phyloP scores from a whole-genome alignment of 2,888 invertebrate species.

The Ormia ochracea region DNA sequence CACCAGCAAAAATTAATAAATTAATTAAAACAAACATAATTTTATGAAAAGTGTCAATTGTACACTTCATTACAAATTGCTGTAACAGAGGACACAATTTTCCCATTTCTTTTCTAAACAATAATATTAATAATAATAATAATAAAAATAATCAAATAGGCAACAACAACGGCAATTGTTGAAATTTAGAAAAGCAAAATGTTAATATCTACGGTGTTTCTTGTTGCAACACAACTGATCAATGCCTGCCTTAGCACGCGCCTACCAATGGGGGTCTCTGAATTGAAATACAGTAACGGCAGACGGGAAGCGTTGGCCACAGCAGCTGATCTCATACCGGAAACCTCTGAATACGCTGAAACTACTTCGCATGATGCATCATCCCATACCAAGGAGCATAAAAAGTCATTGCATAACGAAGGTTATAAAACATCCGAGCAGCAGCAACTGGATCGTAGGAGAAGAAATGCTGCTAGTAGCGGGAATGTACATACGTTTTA shows the following conservation, averaged over 20 bases:
- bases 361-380: slow-evolving; percentile 64
- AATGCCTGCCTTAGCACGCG: slow-evolving; percentile 71
- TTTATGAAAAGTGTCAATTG: slow-evolving; percentile 69
- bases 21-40: slow-evolving; percentile 18
- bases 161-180: slow-evolving; percentile 41
- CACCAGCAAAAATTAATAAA: not conserved
- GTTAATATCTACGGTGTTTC: slow-evolving; percentile 54
- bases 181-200: slow-evolving; percentile 35
- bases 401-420: not conserved
- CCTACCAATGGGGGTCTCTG: slow-evolving; percentile 76
- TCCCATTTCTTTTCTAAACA: not conserved
- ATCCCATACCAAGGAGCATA: slow-evolving; percentile 9
- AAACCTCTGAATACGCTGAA: slow-evolving; percentile 70
- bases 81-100: slow-evolving; percentile 5
- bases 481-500: slow-evolving; percentile 82
- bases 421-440: slow-evolving; percentile 4
- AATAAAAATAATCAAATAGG: slow-evolving; percentile 6
- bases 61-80: slow-evolving; percentile 61
- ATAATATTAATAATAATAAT: slow-evolving; percentile 4
- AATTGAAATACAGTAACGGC: slow-evolving; percentile 69
- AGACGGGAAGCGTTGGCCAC: slow-evolving; percentile 43
- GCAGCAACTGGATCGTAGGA: slow-evolving; percentile 69
- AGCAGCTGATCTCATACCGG: slow-evolving; percentile 64
- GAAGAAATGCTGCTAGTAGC: no score
- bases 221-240: slow-evolving; percentile 67